Evolutionary conservation across 1,140 invertebrate genomes (phyloP).

Genomic region (Heliconius eleuchia): DNA sequence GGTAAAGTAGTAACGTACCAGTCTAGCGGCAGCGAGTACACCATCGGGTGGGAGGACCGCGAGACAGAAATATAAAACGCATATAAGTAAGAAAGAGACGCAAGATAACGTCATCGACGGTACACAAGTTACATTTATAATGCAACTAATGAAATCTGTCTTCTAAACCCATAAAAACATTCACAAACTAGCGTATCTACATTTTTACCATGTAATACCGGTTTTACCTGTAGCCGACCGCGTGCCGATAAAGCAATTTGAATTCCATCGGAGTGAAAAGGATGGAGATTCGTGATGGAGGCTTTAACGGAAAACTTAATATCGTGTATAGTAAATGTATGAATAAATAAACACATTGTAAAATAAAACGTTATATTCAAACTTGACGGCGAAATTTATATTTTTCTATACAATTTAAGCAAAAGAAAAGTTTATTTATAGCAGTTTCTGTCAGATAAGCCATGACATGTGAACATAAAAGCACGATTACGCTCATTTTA

Average conservation of each 20-base stretch:
- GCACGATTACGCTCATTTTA: neutral
- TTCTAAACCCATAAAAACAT: conserved; percentile 52
- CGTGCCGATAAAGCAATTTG: conserved; percentile 75
- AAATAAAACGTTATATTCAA: neutral
- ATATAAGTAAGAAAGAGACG: conserved; percentile 51
- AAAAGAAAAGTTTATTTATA: neutral
- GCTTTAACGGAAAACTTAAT: conserved; percentile 44
- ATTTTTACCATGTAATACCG: conserved; percentile 66
- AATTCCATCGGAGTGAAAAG: conserved; percentile 78
- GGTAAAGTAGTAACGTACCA: conserved; percentile 64
- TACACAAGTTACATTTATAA: conserved; percentile 65
- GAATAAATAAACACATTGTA: neutral
- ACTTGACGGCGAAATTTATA: neutral
- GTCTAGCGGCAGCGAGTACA: conserved; percentile 44
- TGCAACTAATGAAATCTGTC: conserved; percentile 67
- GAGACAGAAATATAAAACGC: conserved; percentile 56
- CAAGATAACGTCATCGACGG: conserved; percentile 52
- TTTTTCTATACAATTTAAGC: neutral
- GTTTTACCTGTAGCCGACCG: conserved; percentile 72
- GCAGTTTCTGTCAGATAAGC: conserved; percentile 1
- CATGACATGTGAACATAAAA: conserved; percentile 2
- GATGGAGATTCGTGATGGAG: conserved; percentile 62
- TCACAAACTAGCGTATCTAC: conserved; percentile 43
- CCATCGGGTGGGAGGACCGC: conserved; percentile 60
- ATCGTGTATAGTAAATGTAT: conserved; percentile 1